A percentile compares a stretch with the other conserved stretches of the same genome.
Conservation (phyloP, 2,797 vertebrate species). For the Pogoniulus pusillus region DNA sequence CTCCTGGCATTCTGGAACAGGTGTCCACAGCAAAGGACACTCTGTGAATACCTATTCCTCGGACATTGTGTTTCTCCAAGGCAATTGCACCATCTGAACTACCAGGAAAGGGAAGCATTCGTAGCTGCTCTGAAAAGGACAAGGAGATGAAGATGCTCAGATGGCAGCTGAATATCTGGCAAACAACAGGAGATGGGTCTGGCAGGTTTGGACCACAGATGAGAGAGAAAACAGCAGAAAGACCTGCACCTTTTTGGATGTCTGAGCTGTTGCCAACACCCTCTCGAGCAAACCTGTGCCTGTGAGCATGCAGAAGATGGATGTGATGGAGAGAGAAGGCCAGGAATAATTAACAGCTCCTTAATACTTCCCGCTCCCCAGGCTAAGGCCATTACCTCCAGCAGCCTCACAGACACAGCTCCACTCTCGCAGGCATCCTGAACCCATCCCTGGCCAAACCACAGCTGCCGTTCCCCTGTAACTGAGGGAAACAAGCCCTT, state of each 20-base stretch:
- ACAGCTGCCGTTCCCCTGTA: not conserved
- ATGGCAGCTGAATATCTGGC: not conserved
- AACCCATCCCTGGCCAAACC: not conserved
- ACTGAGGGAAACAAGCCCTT: not conserved
- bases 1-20: not conserved
- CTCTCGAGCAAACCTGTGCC: rapidly evolving
- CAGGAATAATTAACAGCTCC: not conserved
- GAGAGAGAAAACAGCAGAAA: not conserved
- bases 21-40: not conserved
- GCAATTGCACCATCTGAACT: not conserved
- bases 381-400: not conserved
- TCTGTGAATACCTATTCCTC: not conserved
- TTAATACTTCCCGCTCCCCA: slow-evolving; percentile 5
- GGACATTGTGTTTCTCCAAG: not conserved
- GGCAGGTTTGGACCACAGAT: not conserved
- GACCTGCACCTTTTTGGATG: not conserved
- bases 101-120: not conserved
- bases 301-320: not conserved
- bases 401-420: not conserved
- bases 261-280: not conserved
- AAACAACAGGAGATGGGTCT: not conserved
- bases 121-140: not conserved
- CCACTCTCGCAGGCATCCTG: not conserved
- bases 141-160: not conserved
- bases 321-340: not conserved